These are phyloP conservation scores for Eupithecia abbreviata DNA, from an alignment of 2,888 invertebrate species.

Conservation along the genomic window DNA sequence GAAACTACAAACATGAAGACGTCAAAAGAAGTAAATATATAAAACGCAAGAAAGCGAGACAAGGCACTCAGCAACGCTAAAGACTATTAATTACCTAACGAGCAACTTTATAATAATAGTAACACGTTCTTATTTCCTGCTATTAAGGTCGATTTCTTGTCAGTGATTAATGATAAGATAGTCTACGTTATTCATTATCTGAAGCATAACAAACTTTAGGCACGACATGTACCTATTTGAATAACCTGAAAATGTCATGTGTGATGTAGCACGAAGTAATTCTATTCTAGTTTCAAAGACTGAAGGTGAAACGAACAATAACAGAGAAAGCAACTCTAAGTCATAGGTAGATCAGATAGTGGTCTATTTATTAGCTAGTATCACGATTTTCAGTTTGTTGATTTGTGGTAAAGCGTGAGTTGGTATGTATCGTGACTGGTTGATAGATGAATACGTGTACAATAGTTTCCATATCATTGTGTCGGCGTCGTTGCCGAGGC, in stretches of 20 bases:
- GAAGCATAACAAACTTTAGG: conserved; percentile 37
- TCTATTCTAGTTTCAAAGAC: conserved; percentile 20
- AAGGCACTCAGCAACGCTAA: conserved; percentile 54
- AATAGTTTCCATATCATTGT: conserved; percentile 63
- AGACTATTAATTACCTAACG: conserved; percentile 54
- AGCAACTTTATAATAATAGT: conserved; percentile 52
- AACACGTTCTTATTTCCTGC: conserved; percentile 43
- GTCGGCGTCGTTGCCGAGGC: conserved; percentile 61
- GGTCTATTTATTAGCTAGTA: conserved; percentile 42
- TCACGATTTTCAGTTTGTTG: conserved; percentile 46
- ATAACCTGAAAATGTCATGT: conserved; percentile 50
- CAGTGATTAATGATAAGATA: conserved; percentile 53
- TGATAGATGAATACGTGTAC: conserved; percentile 55
- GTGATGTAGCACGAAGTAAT: conserved; percentile 30
- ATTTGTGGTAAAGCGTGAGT: conserved; percentile 52
- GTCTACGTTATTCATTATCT: conserved; percentile 39
- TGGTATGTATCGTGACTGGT: conserved; percentile 54
- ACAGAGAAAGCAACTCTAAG: conserved; percentile 17
- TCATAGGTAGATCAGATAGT: conserved; percentile 9
- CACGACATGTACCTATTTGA: conserved; percentile 45
- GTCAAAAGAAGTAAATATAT: conserved; percentile 43
- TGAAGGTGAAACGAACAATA: conserved; percentile 25
- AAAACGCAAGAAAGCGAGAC: conserved; percentile 72
- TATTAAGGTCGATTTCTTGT: conserved; percentile 51
- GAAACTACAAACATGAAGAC: neutral